A percentile compares a stretch with the other conserved stretches of the same genome.
phyloP scores from a whole-genome alignment of 1,140 invertebrate genomes.

The Venustaconcha ellipsiformis region DNA sequence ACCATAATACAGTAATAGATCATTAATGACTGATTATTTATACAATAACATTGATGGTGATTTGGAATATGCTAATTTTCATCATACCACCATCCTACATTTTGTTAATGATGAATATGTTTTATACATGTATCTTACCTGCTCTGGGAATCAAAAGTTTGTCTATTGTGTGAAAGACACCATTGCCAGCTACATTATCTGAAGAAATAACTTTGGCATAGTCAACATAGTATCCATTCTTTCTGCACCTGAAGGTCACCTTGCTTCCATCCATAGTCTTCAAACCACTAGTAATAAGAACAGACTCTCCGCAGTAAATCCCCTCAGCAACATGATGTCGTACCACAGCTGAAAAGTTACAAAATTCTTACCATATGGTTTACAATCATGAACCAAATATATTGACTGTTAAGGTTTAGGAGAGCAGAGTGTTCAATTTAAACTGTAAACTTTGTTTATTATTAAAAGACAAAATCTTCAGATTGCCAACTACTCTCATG shows the following conservation, averaged over 20 bases:
- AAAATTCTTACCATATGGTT: neutral
- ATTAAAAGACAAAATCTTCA: too few relatives aligned
- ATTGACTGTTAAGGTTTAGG: too few relatives aligned
- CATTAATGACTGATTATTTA: too few relatives aligned
- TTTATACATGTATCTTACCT: slow-evolving; percentile 1
- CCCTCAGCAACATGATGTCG: slow-evolving; percentile 50
- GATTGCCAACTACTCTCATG: too few relatives aligned
- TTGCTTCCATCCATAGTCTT: slow-evolving; percentile 43
- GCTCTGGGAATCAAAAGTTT: slow-evolving; percentile 73
- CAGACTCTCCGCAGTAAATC: slow-evolving; percentile 47
- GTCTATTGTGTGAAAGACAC: slow-evolving; percentile 67
- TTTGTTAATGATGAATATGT: too few relatives aligned
- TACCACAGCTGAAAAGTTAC: slow-evolving; percentile 42
- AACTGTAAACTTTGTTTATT: too few relatives aligned
- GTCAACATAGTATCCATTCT: slow-evolving; percentile 42
- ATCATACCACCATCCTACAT: too few relatives aligned
- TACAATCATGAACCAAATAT: too few relatives aligned
- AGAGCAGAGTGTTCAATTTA: too few relatives aligned
- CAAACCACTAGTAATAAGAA: slow-evolving; percentile 42
- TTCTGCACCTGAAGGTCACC: slow-evolving; percentile 44
- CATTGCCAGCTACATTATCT: slow-evolving; percentile 66
- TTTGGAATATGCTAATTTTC: too few relatives aligned
- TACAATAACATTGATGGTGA: too few relatives aligned
- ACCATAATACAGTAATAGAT: too few relatives aligned
- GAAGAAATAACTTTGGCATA: slow-evolving; percentile 45